Evolutionary conservation across 2,113 vertebrate species (phyloP).

Genomic region (Oreotrochilus melanogaster): DNA sequence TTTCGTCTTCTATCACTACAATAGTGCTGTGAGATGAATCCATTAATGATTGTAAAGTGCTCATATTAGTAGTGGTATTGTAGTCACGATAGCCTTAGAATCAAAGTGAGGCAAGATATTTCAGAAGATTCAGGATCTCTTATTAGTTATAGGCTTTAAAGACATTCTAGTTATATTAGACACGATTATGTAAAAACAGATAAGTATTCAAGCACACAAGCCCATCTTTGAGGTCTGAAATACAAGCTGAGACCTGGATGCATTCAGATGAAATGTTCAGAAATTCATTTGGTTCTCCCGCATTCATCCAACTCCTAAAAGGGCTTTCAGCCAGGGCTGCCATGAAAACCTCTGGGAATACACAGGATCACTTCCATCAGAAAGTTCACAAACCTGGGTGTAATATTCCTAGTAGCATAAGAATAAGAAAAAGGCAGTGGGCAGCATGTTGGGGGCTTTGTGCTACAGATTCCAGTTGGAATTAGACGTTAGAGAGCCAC

Average conservation of each 20-base stretch:
- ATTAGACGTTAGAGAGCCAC: not conserved
- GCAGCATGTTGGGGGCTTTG: not conserved
- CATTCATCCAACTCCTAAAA: not conserved
- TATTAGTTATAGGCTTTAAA: not conserved
- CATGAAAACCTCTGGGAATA: not conserved
- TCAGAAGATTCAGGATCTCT: conserved; percentile 13
- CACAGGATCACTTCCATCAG: not conserved
- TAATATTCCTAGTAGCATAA: not conserved
- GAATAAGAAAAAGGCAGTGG: not conserved
- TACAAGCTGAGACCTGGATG: not conserved
- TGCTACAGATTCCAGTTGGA: not conserved
- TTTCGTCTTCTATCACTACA: conserved; percentile 47
- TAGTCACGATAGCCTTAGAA: not conserved
- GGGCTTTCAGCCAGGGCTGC: not conserved
- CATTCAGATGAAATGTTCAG: not conserved
- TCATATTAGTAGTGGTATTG: not conserved
- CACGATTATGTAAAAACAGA: not conserved
- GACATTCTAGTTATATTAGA: not conserved
- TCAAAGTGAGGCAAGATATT: conserved; percentile 41
- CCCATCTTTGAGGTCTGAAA: not conserved
- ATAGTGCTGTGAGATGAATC: conserved; percentile 44
- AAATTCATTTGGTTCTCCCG: fast-evolving
- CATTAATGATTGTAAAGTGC: conserved; percentile 40
- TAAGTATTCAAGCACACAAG: not conserved
- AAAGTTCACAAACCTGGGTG: not conserved